Conservation (phyloP, 2,113 vertebrate species). For the Pimephales promelas region DNA sequence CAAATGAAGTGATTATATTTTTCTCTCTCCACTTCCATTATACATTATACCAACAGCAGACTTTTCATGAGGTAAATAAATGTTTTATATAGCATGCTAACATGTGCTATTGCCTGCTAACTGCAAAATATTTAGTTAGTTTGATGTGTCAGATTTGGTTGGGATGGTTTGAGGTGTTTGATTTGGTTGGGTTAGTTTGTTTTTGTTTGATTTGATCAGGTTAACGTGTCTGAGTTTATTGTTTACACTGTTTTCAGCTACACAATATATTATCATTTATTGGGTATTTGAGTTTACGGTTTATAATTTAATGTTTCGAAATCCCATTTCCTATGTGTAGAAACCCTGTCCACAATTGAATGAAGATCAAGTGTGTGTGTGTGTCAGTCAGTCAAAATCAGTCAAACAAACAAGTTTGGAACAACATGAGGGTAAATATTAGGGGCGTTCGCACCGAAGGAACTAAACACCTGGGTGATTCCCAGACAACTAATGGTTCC, state of each 20-base stretch:
- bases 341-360: background rate
- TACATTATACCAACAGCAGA: background rate
- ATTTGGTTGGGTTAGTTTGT: background rate
- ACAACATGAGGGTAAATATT: slow-evolving; percentile 26
- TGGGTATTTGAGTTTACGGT: background rate
- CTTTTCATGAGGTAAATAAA: background rate
- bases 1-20: background rate
- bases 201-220: background rate
- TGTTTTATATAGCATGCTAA: background rate
- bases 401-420: slow-evolving; percentile 2
- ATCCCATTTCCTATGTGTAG: background rate
- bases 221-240: background rate
- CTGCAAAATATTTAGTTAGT: background rate
- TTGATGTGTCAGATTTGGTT: background rate
- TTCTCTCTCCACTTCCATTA: background rate
- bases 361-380: background rate
- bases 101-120: background rate
- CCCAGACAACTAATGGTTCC: no score
- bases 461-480: no score
- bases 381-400: background rate
- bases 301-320: background rate
- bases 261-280: background rate
- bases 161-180: background rate
- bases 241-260: background rate
- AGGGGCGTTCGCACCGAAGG: no score